Evolutionary conservation across 1,140 invertebrate species (phyloP).

Genomic region (Tetragnatha versicolor): DNA sequence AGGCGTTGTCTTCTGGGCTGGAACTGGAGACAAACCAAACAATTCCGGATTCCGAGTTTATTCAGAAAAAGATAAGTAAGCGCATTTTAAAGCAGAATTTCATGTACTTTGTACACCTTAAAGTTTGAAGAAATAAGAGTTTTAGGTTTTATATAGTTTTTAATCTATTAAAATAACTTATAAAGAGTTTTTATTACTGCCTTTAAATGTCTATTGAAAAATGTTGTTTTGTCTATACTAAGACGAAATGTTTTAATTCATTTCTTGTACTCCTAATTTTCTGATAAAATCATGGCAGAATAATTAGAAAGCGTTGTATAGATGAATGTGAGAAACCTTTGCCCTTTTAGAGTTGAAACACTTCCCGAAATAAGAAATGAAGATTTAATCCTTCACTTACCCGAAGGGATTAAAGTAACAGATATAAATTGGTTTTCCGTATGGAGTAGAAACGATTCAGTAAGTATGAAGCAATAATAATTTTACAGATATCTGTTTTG

Average conservation of each 20-base stretch:
- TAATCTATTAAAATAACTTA: too few relatives aligned
- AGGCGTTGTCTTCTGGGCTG: slow-evolving; percentile 89
- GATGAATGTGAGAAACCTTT: too few relatives aligned
- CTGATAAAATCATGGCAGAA: too few relatives aligned
- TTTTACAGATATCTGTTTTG: not conserved
- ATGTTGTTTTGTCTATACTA: too few relatives aligned
- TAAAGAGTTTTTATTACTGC: too few relatives aligned
- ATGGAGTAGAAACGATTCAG: slow-evolving; percentile 88
- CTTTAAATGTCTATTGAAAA: too few relatives aligned
- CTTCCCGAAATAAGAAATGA: slow-evolving; percentile 77
- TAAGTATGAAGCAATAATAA: slow-evolving; percentile 68
- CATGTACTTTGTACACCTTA: too few relatives aligned
- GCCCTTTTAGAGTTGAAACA: slow-evolving; percentile 74
- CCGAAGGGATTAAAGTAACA: slow-evolving; percentile 79
- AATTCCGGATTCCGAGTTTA: slow-evolving; percentile 82
- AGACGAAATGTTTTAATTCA: too few relatives aligned
- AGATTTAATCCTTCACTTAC: slow-evolving; percentile 82
- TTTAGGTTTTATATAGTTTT: too few relatives aligned
- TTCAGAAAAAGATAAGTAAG: slow-evolving; percentile 70
- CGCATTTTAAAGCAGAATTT: slow-evolving; percentile 50
- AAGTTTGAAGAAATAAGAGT: too few relatives aligned
- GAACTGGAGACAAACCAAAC: slow-evolving; percentile 75
- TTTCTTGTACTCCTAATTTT: too few relatives aligned
- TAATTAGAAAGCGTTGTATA: too few relatives aligned
- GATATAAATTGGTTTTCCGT: slow-evolving; percentile 90